These are phyloP conservation scores for Mnemiopsis leidyi DNA, from an alignment of 37 sponge, comb jelly and placozoan genomes.

Conservation along the genomic window DNA sequence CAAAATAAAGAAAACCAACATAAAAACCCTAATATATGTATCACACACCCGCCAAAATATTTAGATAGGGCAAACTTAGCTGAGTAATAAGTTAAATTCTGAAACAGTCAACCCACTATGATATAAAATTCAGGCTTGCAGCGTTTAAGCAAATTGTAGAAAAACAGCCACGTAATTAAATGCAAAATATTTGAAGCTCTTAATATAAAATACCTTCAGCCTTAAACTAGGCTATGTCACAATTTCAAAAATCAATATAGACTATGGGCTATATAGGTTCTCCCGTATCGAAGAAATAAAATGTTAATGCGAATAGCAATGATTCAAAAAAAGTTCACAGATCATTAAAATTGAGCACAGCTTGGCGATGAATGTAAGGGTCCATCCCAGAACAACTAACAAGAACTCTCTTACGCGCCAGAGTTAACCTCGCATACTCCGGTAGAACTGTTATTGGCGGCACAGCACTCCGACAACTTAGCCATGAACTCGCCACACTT, in stretches of 20 bases:
- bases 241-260: no score
- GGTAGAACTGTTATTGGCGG: background rate
- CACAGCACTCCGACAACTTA: constrained; percentile 32
- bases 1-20: background rate
- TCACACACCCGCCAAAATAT: no score
- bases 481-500: constrained; percentile 10
- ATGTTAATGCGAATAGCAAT: no score
- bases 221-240: background rate
- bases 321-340: no score
- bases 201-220: background rate
- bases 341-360: no score
- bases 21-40: no score
- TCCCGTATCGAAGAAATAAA: no score
- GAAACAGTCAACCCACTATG: background rate
- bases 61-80: background rate
- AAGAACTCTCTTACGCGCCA: background rate
- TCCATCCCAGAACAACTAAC: background rate
- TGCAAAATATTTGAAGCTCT: background rate
- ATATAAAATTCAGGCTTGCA: background rate
- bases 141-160: no score
- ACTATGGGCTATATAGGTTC: no score
- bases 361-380: no score
- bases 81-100: background rate
- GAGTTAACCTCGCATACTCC: constrained; percentile 14
- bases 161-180: background rate